Base-by-base conservation (phyloP, 1,140 invertebrate species). In the Halyomorpha halys region DNA sequence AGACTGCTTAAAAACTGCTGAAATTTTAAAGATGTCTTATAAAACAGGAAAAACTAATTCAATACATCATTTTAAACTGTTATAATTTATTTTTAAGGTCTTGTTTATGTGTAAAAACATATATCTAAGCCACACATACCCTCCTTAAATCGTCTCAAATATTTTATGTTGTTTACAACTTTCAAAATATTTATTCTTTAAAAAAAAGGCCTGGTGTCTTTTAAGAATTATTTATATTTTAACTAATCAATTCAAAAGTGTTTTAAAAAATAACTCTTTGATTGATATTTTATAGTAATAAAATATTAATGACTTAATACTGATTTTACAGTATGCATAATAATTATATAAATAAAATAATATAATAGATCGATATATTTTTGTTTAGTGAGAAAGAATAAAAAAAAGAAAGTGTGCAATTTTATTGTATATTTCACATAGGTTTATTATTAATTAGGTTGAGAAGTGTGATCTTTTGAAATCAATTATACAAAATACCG, bases 351-450 rank as follows among this genome's bases (percentile, higher is more conserved):
- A 49, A 49, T 49, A 49, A 49, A 49, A 49, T 49, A 49, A 18
- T 49, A 49, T 49, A 49, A 49, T 49, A 49, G 47, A 49, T 49
- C n/a, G n/a, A 49, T 49, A 49, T 49, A 49, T 49, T 49, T 49
- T 49, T 49, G 47, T 49, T 49, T 49, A 49, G 47, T 49, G 47
- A 49, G 47, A 49, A 49, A 49, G n/a, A 49, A 49, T 49, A 49
- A 49, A 49, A 19, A 49, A 49, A 19, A 49, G n/a, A 21, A 49
- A 49, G 47, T 49, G 47, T 49, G 47, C 47, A 49, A 49, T 49
- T 49, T 49, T 19, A 49, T 49, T 49, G 47, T 49, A 49, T 49
- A 49, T 49, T 49, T 19, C 47, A 18, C n/a, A 49, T 49, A 49
- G 47, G 47, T 49, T 49, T 49, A 49, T 49, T 49, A 49, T 49